A percentile compares a stretch with the other conserved stretches of the same genome.
These are phyloP conservation scores for Hemibagrus guttatus DNA, from an alignment of 2,797 vertebrate genomes.

Conservation along the genomic window DNA sequence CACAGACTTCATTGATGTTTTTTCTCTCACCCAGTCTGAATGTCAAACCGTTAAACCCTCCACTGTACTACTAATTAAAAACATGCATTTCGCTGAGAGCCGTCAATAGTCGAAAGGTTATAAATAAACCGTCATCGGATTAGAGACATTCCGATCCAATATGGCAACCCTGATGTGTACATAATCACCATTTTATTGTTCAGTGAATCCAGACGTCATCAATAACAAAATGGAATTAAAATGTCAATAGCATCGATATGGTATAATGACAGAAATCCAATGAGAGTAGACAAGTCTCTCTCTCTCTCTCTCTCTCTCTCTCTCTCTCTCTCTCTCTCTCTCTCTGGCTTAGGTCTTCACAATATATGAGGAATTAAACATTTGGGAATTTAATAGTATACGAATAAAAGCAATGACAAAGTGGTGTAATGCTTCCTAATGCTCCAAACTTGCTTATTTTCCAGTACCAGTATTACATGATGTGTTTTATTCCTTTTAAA, in stretches of 20 bases:
- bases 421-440: neutral
- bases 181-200: neutral
- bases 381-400: neutral
- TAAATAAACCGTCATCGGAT: neutral
- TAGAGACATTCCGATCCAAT: neutral
- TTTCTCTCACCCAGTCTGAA: neutral
- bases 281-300: neutral
- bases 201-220: neutral
- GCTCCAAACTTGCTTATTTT: neutral
- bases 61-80: neutral
- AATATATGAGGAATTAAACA: neutral
- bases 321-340: neutral
- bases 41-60: neutral
- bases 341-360: neutral
- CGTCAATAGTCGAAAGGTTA: neutral
- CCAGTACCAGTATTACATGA: neutral
- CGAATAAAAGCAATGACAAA: neutral
- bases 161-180: neutral
- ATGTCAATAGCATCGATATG: neutral
- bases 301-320: neutral
- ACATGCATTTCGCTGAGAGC: neutral
- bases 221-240: conserved; percentile 3
- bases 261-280: neutral
- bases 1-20: no score
- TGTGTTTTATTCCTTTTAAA: neutral